phyloP scores from a whole-genome alignment of 2,797 vertebrate genomes.

The Neosilurus hyrtlii region DNA sequence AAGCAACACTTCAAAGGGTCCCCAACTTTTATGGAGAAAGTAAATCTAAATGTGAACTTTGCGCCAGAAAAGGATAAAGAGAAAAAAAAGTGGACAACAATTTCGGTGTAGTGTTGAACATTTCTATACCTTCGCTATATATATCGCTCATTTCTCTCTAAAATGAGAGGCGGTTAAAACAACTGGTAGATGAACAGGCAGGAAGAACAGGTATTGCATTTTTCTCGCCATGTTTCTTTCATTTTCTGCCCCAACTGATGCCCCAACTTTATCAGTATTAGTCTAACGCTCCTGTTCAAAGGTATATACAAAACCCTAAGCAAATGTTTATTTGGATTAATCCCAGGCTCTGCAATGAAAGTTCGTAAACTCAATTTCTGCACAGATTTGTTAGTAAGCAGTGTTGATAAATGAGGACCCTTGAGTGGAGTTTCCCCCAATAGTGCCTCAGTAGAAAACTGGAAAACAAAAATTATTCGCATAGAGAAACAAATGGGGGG shows the following conservation, averaged over 20 bases:
- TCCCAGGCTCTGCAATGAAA: background rate
- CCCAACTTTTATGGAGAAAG: background rate
- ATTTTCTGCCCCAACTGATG: background rate
- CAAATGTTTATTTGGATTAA: background rate
- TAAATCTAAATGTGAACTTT: background rate
- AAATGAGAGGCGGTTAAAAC: background rate
- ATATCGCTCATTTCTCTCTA: background rate
- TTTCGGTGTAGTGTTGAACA: background rate
- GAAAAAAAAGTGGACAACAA: background rate
- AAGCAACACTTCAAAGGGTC: background rate
- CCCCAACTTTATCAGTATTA: background rate
- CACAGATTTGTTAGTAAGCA: conserved; percentile 4
- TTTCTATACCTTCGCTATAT: background rate
- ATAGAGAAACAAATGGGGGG: conserved; percentile 34
- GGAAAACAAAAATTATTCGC: conserved; percentile 16
- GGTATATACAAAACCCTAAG: background rate
- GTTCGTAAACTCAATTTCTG: background rate
- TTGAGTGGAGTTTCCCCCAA: conserved; percentile 30
- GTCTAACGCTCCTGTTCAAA: background rate
- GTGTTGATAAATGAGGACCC: conserved; percentile 15
- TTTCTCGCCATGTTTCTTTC: background rate
- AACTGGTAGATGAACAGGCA: background rate
- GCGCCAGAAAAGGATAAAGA: too few relatives aligned
- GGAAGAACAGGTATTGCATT: conserved; percentile 3
- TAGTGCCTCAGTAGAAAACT: conserved; percentile 34